These are phyloP conservation scores for Hirtodrosophila trivittata DNA, from an alignment of 2,888 invertebrate genomes.

Conservation along the genomic window DNA sequence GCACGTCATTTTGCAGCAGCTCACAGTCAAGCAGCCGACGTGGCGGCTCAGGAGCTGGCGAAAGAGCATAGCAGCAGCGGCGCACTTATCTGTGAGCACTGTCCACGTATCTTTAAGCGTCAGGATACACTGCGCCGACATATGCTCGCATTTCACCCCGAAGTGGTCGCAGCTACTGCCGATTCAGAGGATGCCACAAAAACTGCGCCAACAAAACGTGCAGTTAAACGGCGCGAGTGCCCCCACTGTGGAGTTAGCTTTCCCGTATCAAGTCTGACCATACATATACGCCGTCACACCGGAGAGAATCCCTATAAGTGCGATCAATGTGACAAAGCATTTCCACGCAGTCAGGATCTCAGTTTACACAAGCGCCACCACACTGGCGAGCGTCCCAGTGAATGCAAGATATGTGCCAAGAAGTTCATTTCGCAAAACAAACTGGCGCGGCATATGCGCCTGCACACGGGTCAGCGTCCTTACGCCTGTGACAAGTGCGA, in stretches of 20 bases:
- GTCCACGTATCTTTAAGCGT: slow-evolving; percentile 85
- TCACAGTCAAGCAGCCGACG: slow-evolving; percentile 54
- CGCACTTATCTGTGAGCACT: slow-evolving; percentile 68
- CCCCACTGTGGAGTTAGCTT: slow-evolving; percentile 86
- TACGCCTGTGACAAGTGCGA: slow-evolving; percentile 85
- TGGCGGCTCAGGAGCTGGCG: slow-evolving; percentile 57
- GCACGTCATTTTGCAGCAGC: slow-evolving; percentile 64
- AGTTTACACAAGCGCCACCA: slow-evolving; percentile 86
- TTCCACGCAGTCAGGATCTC: slow-evolving; percentile 86
- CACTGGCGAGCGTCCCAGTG: slow-evolving; percentile 86
- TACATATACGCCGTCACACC: slow-evolving; percentile 88
- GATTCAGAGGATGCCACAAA: not conserved
- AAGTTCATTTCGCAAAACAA: slow-evolving; percentile 87
- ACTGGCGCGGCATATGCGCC: slow-evolving; percentile 86
- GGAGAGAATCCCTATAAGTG: slow-evolving; percentile 87
- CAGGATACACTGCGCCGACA: slow-evolving; percentile 86
- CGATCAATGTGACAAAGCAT: slow-evolving; percentile 86
- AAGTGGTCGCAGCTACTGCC: slow-evolving; percentile 65
- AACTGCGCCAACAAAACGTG: slow-evolving; percentile 42
- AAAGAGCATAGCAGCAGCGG: slow-evolving; percentile 46
- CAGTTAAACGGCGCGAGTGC: slow-evolving; percentile 84
- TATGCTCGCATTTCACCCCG: slow-evolving; percentile 81
- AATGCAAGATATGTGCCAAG: slow-evolving; percentile 80
- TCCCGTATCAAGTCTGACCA: slow-evolving; percentile 86
- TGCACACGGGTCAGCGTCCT: slow-evolving; percentile 85